Evolutionary conservation across 2,888 invertebrate species (phyloP).

Genomic region (Autographa gamma): DNA sequence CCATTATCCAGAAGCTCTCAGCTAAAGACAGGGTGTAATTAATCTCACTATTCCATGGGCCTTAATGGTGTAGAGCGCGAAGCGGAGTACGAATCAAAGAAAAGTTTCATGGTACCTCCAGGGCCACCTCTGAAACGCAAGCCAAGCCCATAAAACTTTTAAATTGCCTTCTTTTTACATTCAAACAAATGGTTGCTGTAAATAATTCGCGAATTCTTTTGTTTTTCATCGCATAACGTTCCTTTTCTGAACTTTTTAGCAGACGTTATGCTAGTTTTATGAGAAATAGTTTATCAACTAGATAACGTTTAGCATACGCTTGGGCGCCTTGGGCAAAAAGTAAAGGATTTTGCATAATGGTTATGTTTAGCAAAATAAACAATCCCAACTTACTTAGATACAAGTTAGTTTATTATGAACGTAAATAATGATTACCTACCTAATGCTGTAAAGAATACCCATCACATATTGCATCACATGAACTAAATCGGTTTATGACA

Average conservation of each 20-base stretch:
- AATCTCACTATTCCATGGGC: constrained; percentile 46
- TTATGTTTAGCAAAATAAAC: too few relatives aligned
- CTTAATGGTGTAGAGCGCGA: constrained; percentile 21
- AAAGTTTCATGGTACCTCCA: constrained; percentile 36
- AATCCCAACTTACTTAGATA: too few relatives aligned
- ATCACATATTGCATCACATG: too few relatives aligned
- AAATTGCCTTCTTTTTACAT: constrained; percentile 60
- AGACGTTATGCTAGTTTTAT: constrained; percentile 35
- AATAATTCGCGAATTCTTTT: constrained; percentile 52
- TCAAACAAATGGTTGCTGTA: constrained; percentile 56
- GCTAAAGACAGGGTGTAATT: constrained; percentile 32
- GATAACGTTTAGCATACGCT: constrained; percentile 14
- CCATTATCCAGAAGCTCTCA: constrained; percentile 8
- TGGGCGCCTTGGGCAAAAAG: background rate
- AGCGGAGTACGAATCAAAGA: constrained; percentile 33
- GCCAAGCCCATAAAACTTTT: constrained; percentile 54
- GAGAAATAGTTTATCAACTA: constrained; percentile 20
- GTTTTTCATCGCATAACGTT: constrained; percentile 36
- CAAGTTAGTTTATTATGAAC: background rate
- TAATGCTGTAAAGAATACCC: too few relatives aligned
- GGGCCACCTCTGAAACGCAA: constrained; percentile 31
- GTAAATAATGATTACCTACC: too few relatives aligned
- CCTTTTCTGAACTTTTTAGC: constrained; percentile 26
- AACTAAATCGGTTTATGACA: too few relatives aligned
- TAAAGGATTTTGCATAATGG: background rate